Conservation (phyloP, 2,888 invertebrate species). For the Agriopis marginaria region DNA sequence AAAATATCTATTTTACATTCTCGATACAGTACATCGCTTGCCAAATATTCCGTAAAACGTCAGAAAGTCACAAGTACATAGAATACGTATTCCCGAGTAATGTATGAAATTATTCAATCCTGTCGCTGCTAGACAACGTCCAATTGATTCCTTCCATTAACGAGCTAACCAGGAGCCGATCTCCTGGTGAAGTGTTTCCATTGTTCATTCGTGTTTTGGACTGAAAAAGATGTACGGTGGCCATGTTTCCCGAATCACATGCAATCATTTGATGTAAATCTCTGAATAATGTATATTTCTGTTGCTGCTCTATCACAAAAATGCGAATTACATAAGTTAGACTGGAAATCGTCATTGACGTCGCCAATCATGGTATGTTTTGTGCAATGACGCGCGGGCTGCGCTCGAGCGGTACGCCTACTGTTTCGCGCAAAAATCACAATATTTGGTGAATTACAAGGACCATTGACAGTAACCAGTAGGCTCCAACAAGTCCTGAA, state of each 20-base stretch:
- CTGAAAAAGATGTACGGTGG: conserved; percentile 76
- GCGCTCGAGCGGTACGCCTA: conserved; percentile 62
- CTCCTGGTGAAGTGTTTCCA: conserved; percentile 70
- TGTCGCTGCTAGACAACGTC: conserved; percentile 75
- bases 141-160: conserved; percentile 77
- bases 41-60: conserved; percentile 87
- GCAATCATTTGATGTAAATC: conserved; percentile 74
- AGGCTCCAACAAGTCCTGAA: conserved; percentile 74
- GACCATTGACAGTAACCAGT: conserved; percentile 78
- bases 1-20: conserved; percentile 71
- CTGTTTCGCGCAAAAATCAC: conserved; percentile 82
- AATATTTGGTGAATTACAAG: conserved; percentile 83
- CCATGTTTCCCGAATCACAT: conserved; percentile 85
- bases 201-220: conserved; percentile 82
- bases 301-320: conserved; percentile 69
- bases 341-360: conserved; percentile 57
- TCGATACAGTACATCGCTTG: conserved; percentile 82
- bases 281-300: conserved; percentile 69
- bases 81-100: conserved; percentile 79
- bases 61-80: conserved; percentile 84
- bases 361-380: conserved; percentile 63
- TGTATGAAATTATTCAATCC: conserved; percentile 83
- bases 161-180: conserved; percentile 61
- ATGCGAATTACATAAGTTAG: conserved; percentile 78
- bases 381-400: conserved; percentile 63